A percentile compares a stretch with the other conserved stretches of the same genome.
Conservation (phyloP, 1,140 invertebrate genomes). For the Tetranychus urticae region DNA sequence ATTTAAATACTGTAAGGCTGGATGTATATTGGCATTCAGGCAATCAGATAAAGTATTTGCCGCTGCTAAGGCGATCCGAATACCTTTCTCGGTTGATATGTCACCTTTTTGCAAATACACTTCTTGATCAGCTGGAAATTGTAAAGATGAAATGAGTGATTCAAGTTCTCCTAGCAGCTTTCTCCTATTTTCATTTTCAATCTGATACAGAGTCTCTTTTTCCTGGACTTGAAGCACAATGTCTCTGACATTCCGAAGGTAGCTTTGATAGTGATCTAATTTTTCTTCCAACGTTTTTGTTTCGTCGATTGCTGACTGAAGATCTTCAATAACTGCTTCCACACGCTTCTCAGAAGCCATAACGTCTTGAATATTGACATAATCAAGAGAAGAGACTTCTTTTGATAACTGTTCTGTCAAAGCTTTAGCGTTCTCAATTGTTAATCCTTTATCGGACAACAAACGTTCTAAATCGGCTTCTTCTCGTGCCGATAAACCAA, state of each 20-base stretch:
- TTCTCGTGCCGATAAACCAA: conserved; percentile 58
- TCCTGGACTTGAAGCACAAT: conserved; percentile 72
- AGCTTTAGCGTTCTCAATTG: conserved; percentile 57
- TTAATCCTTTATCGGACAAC: conserved; percentile 45
- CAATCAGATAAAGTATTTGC: conserved; percentile 52
- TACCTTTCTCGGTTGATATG: conserved; percentile 40
- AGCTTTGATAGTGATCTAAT: conserved; percentile 8
- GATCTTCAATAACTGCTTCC: conserved; percentile 52
- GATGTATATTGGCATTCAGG: conserved; percentile 36
- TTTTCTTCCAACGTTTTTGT: conserved; percentile 28
- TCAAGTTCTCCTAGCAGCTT: conserved; percentile 51
- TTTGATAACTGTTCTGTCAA: conserved; percentile 58
- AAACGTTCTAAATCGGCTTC: conserved; percentile 45
- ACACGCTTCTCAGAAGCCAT: conserved; percentile 59
- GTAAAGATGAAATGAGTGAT: conserved; percentile 47
- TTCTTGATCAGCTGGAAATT: conserved; percentile 42
- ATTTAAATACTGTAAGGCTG: conserved; percentile 35
- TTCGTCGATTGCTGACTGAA: conserved; percentile 38
- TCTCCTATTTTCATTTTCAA: conserved; percentile 58
- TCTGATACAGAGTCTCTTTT: conserved; percentile 66
- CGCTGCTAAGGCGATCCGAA: conserved; percentile 48
- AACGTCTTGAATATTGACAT: conserved; percentile 60
- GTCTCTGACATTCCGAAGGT: conserved; percentile 42
- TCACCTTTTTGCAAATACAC: conserved; percentile 45
- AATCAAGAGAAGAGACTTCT: conserved; percentile 56